These are phyloP conservation scores for Apoda limacodes DNA, from an alignment of 2,888 invertebrate genomes.

Conservation along the genomic window DNA sequence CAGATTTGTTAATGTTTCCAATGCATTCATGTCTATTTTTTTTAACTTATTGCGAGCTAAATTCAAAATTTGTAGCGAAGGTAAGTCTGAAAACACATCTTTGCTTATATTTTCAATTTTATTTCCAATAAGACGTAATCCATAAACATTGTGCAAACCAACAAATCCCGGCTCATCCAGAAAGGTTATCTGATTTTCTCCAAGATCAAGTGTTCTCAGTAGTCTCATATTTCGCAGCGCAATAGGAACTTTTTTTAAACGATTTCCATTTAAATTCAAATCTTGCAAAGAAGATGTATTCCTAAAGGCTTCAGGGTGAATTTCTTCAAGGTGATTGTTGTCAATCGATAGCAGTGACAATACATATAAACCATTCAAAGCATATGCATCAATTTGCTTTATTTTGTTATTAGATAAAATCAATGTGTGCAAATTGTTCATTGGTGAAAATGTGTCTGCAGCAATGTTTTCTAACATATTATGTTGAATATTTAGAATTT, in stretches of 20 bases:
- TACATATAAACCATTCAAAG: conserved; percentile 89
- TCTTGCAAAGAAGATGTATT: conserved; percentile 93
- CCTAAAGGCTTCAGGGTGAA: conserved; percentile 89
- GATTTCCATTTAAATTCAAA: conserved; percentile 90
- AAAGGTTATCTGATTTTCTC: conserved; percentile 87
- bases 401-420: conserved; percentile 89
- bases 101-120: conserved; percentile 84
- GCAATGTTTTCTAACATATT: conserved; percentile 87
- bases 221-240: conserved; percentile 88
- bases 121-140: conserved; percentile 90
- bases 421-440: conserved; percentile 92
- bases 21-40: conserved; percentile 82
- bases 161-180: conserved; percentile 86
- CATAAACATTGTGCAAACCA: conserved; percentile 87
- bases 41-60: conserved; percentile 87
- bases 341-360: conserved; percentile 87
- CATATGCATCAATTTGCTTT: conserved; percentile 85
- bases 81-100: conserved; percentile 82
- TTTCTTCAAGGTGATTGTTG: conserved; percentile 84
- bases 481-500: conserved; percentile 86
- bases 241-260: conserved; percentile 81
- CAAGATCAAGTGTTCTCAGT: conserved; percentile 88
- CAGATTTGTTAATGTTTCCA: conserved; percentile 81
- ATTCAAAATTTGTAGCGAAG: conserved; percentile 87
- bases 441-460: conserved; percentile 88